Evolutionary conservation across 2,888 invertebrate species (phyloP), one percentile per base, ranked within the genome.

Genomic region (Formica aserva): DNA sequence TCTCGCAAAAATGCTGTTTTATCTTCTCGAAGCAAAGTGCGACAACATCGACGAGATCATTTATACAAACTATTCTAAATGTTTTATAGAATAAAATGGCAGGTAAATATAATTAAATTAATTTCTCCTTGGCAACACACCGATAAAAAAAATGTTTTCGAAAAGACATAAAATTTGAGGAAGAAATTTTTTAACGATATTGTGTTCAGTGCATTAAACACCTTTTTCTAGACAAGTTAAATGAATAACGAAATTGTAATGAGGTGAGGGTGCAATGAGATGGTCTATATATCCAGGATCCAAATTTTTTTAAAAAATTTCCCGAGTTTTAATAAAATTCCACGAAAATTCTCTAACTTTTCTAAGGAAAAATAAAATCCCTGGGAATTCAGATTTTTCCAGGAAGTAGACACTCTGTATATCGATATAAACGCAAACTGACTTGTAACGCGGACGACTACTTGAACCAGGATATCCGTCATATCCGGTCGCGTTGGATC

Each of bases 401-500:
- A 48, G n/a, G n/a, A 8, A n/a, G 2, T 48, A 48, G 6, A n/a
- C 1, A n/a, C 1, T 62, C 2, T 29, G 26, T 26, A 8, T 6
- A 29, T 32, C 18, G 4, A 8, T 55, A 11, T 52, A 3, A 52
- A n/a, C n/a, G 8, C 55, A 55, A 55, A 22, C 9, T 18, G 57
- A 26, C 26, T 26, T 57, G n/a, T 11, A n/a, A 38, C 29, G 18
- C 11, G 35, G 13, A 48, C 35, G 48, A 52, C 48, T 63, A 63
- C 13, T 66, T 8, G 22, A 4, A 48, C 45, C 41, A 41, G 29
- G 45, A 60, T 32, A 32, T 13, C 71, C 71, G 45, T 45, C 69
- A n/a, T 32, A 78, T 69, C 29, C 57, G 67, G 67, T 67, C 55
- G 26, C 29, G 60, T 29, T n/a, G 71, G 15, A 45, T 15, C 35